Conservation (phyloP, 2,797 vertebrate genomes). For the Calcarius lapponicus region DNA sequence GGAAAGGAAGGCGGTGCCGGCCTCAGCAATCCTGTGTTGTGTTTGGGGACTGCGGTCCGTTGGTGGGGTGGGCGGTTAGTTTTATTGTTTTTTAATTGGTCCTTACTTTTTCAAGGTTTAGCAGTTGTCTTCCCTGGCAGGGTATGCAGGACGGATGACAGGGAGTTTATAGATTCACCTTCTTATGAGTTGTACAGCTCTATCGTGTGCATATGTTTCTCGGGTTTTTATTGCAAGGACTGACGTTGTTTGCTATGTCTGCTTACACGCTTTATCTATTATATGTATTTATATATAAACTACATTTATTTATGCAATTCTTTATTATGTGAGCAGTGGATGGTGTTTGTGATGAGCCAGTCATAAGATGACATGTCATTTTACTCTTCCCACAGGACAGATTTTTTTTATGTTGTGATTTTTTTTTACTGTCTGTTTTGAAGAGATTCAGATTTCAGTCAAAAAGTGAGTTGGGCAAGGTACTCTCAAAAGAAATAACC, state of each 20-base stretch:
- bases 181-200: not conserved
- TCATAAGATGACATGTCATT: not conserved
- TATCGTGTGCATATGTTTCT: fast-evolving
- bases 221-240: not conserved
- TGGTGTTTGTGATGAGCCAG: not conserved
- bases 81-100: not conserved
- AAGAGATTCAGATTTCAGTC: not conserved
- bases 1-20: fast-evolving
- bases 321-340: not conserved
- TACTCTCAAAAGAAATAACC: not conserved
- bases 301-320: not conserved
- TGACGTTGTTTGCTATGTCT: not conserved
- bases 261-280: not conserved
- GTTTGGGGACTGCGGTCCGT: not conserved
- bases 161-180: not conserved
- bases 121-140: not conserved
- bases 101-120: not conserved
- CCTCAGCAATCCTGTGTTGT: fast-evolving
- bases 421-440: not conserved
- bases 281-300: not conserved
- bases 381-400: not conserved
- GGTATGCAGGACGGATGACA: not conserved
- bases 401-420: no score
- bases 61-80: not conserved
- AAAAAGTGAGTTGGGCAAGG: not conserved